Percentiles rank a stretch among this genome's conserved stretches.
Conservation (phyloP, 2,113 vertebrate genomes). For the Chaetops frenatus region DNA sequence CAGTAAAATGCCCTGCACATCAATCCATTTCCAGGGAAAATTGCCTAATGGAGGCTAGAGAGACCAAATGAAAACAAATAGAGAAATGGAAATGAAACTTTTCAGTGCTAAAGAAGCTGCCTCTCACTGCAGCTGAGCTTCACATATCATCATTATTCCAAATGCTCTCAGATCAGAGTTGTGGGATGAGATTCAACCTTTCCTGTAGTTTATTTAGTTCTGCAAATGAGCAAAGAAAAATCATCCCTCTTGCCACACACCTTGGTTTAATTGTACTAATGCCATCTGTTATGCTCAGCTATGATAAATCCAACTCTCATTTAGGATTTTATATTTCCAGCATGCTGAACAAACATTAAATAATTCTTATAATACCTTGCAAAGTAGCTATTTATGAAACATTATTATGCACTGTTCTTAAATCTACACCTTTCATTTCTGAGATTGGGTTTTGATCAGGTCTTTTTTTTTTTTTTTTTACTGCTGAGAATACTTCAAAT, state of each 20-base stretch:
- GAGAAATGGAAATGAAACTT: neutral
- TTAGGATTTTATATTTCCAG: neutral
- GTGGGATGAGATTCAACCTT: neutral
- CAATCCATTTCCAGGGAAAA: neutral
- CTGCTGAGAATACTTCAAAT: neutral
- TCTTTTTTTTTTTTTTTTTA: neutral
- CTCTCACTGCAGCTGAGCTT: neutral
- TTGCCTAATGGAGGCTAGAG: neutral
- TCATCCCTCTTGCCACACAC: neutral
- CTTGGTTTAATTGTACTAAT: neutral
- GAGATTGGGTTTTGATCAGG: neutral
- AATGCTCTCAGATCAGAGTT: neutral
- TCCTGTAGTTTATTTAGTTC: neutral
- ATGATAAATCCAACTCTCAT: neutral
- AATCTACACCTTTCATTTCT: neutral
- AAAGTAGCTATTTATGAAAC: neutral
- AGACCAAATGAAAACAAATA: slow-evolving; percentile 13
- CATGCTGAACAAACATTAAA: neutral
- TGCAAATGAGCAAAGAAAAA: neutral
- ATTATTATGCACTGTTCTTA: neutral
- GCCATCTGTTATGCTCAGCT: neutral
- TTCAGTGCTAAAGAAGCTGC: neutral
- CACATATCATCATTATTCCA: neutral
- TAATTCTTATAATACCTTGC: neutral
- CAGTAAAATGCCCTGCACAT: neutral